phyloP scores from a whole-genome alignment of 1,140 invertebrate species.

The Drosophila albomicans region DNA sequence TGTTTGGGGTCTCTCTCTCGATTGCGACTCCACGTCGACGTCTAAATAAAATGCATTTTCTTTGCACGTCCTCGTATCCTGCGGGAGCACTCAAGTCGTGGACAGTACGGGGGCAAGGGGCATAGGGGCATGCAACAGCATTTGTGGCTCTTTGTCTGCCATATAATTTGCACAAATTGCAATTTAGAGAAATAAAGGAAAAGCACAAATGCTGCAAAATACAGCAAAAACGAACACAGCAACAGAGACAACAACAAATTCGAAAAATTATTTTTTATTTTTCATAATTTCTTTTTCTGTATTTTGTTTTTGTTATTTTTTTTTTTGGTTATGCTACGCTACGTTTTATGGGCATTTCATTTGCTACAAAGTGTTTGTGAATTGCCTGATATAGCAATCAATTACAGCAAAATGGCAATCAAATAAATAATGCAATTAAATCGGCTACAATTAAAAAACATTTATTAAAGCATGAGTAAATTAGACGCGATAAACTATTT shows the following conservation, averaged over 20 bases:
- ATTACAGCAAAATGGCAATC: too few relatives aligned
- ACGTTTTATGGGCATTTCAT: slow-evolving; percentile 1
- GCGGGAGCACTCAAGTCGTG: background rate
- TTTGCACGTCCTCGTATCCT: slow-evolving; percentile 58
- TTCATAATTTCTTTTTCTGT: slow-evolving; percentile 25
- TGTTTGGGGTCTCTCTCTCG: background rate
- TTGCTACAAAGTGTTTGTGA: background rate
- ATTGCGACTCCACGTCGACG: slow-evolving; percentile 32
- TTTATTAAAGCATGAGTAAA: too few relatives aligned
- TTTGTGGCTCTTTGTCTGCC: slow-evolving; percentile 74
- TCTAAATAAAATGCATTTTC: slow-evolving; percentile 78
- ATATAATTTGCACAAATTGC: slow-evolving; percentile 82
- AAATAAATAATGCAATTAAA: background rate
- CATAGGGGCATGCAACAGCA: slow-evolving; percentile 35
- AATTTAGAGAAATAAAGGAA: slow-evolving; percentile 82
- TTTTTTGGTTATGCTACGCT: slow-evolving; percentile 28
- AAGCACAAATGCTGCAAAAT: slow-evolving; percentile 42
- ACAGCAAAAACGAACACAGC: slow-evolving; percentile 33
- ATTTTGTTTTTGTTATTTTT: slow-evolving; percentile 41
- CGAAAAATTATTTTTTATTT: slow-evolving; percentile 33
- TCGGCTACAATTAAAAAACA: background rate
- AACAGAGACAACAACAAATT: slow-evolving; percentile 33
- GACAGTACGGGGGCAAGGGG: background rate
- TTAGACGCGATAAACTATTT: too few relatives aligned
- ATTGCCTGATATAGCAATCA: background rate